phyloP scores from a whole-genome alignment of 2,888 invertebrate genomes.

The Bugula neritina region DNA sequence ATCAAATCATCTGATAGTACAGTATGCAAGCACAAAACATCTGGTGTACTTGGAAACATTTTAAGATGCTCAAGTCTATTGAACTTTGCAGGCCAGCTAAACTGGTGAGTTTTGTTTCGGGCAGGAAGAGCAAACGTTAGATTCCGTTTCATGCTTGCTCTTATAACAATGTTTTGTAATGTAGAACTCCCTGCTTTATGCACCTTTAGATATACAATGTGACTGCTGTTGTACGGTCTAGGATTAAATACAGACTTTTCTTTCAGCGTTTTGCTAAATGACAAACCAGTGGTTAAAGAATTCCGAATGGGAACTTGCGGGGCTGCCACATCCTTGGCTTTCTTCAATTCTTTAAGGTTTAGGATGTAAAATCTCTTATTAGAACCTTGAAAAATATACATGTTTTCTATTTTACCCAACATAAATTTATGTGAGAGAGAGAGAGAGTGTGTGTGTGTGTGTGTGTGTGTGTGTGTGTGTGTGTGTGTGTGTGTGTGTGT shows the following conservation, averaged over 20 bases:
- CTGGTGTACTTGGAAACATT: neutral
- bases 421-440: too few species aligned
- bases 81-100: neutral
- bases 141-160: neutral
- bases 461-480: too few species aligned
- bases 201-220: neutral
- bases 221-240: neutral
- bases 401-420: too few species aligned
- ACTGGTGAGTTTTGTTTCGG: neutral
- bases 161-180: neutral
- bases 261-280: too few species aligned
- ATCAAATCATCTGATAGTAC: neutral
- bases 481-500: too few species aligned
- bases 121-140: neutral
- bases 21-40: neutral
- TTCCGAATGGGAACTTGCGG: too few species aligned
- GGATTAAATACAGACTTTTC: neutral
- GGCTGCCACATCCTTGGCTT: too few species aligned
- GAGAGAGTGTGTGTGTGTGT: too few species aligned
- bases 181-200: neutral
- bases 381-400: too few species aligned
- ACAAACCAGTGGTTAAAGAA: too few species aligned
- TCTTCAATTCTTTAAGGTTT: too few species aligned
- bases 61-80: neutral
- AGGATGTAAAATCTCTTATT: too few species aligned